These are phyloP conservation scores for Anthoscopus minutus DNA, from an alignment of 2,113 vertebrate species.

Conservation along the genomic window DNA sequence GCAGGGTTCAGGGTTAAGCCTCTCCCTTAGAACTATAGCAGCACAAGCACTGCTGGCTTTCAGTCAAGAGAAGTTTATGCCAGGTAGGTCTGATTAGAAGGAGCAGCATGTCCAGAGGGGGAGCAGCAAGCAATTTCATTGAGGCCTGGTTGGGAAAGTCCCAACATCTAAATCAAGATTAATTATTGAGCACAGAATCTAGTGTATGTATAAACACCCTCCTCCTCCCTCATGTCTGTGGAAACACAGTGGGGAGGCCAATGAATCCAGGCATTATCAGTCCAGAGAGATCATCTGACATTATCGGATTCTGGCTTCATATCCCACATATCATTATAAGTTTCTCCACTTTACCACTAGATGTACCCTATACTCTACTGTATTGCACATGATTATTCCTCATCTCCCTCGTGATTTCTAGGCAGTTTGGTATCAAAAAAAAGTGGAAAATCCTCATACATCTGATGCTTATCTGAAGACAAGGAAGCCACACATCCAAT, in stretches of 20 bases:
- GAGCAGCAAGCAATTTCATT: constrained; percentile 48
- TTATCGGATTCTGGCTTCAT: constrained; percentile 19
- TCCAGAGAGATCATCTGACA: constrained; percentile 25
- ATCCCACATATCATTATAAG: background rate
- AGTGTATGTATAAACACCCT: constrained; percentile 36
- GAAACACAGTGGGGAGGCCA: background rate
- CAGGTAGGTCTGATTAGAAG: constrained; percentile 57
- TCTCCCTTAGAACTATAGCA: background rate
- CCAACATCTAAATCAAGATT: constrained; percentile 60
- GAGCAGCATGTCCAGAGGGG: constrained; percentile 58
- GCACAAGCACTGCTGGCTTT: background rate
- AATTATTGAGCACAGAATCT: constrained; percentile 11
- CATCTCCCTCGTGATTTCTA: background rate
- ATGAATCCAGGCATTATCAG: constrained; percentile 32
- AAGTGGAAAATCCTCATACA: background rate
- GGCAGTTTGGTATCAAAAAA: background rate
- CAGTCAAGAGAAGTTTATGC: constrained; percentile 23
- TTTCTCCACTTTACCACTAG: constrained; percentile 52
- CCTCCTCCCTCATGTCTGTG: constrained; percentile 24
- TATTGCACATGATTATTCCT: background rate
- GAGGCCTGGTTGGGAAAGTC: constrained; percentile 57
- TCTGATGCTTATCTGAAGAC: background rate
- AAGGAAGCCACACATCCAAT: background rate
- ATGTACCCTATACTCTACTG: constrained; percentile 27
- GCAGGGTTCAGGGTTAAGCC: constrained; percentile 6